phyloP scores from a whole-genome alignment of 1,140 invertebrate species.

The Planococcus citri region DNA sequence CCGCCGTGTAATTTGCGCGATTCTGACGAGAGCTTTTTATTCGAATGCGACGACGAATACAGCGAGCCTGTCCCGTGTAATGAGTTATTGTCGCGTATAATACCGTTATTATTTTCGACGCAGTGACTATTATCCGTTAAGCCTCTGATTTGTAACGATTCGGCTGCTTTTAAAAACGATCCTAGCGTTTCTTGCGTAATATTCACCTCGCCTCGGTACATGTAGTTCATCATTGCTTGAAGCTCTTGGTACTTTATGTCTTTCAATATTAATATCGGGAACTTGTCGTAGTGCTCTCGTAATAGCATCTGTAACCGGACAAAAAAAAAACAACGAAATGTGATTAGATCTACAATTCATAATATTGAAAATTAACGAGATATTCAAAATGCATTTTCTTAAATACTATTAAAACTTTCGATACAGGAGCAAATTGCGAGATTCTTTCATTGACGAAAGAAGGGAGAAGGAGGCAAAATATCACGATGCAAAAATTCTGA shows the following conservation, averaged over 20 bases:
- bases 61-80: conserved; percentile 13
- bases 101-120: conserved; percentile 22
- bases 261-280: conserved; percentile 81
- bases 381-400: no score
- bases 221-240: conserved; percentile 85
- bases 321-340: conserved; percentile 6
- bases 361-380: no score
- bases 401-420: no score
- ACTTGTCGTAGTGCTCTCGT: conserved; percentile 75
- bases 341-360: no score
- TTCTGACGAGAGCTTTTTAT: conserved; percentile 17
- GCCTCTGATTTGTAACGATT: conserved; percentile 82
- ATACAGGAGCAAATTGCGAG: no score
- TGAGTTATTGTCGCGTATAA: conserved; percentile 12
- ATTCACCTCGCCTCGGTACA: conserved; percentile 88
- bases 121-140: conserved; percentile 55
- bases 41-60: not conserved
- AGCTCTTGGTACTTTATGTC: conserved; percentile 82
- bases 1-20: conserved; percentile 22
- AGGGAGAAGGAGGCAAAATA: no score
- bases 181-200: conserved; percentile 82
- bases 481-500: no score
- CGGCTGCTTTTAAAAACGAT: conserved; percentile 77
- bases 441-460: no score
- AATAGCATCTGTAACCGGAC: conserved; percentile 57